A percentile compares a stretch with the other conserved stretches of the same genome.
Conservation (phyloP, 30 jellyfish, hydroid and myxozoan genomes). For the Aurelia sp. region DNA sequence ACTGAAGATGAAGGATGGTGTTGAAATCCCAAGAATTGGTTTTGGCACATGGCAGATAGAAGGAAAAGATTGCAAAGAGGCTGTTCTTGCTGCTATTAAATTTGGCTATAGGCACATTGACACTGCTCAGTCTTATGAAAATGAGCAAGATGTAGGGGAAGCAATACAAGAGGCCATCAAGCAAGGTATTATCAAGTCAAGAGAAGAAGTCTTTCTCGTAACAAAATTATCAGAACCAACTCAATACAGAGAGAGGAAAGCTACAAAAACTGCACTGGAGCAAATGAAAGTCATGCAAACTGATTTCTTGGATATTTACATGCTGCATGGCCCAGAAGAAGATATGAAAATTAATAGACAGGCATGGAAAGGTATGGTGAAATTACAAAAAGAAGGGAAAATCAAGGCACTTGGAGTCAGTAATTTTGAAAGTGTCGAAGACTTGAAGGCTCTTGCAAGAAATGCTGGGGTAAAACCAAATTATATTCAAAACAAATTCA, state of each 20-base stretch:
- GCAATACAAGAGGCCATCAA: slow-evolving; percentile 58
- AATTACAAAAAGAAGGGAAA: slow-evolving; percentile 57
- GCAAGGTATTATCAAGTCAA: slow-evolving; percentile 51
- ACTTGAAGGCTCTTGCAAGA: slow-evolving; percentile 22
- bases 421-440: slow-evolving; percentile 51
- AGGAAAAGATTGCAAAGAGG: slow-evolving; percentile 65
- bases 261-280: slow-evolving; percentile 3
- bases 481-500: slow-evolving; percentile 64
- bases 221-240: slow-evolving; percentile 64
- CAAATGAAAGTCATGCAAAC: slow-evolving; percentile 38
- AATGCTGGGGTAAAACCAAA: slow-evolving; percentile 44
- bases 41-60: slow-evolving; percentile 77
- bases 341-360: slow-evolving; percentile 31
- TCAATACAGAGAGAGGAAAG: slow-evolving; percentile 25
- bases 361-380: slow-evolving; percentile 61
- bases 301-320: slow-evolving; percentile 48
- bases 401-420: slow-evolving; percentile 61
- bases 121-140: slow-evolving; percentile 75
- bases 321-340: slow-evolving; percentile 78
- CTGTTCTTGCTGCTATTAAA: slow-evolving; percentile 72
- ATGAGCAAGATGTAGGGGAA: slow-evolving; percentile 61
- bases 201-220: slow-evolving; percentile 68
- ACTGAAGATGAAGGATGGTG: slow-evolving; percentile 44
- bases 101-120: slow-evolving; percentile 78
- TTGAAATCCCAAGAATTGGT: slow-evolving; percentile 72